Evolutionary conservation across 64 coral and sea anemone species (phyloP).

Genomic region (Dendrophyllia cribrosa): DNA sequence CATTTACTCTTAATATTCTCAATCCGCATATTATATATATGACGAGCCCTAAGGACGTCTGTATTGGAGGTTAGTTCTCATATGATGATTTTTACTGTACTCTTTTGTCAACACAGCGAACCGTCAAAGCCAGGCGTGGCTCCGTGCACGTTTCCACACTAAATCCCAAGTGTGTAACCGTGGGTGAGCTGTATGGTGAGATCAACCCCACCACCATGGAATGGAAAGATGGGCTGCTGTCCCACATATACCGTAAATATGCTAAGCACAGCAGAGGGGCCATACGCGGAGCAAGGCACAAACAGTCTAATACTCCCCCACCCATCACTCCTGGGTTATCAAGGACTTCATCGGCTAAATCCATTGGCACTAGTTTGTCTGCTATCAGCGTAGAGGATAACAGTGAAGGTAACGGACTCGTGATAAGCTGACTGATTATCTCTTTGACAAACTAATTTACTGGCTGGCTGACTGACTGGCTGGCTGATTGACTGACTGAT

Average conservation of each 20-base stretch:
- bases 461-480: no score
- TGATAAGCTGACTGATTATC: no score
- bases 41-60: no score
- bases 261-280: conserved; percentile 66
- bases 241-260: conserved; percentile 73
- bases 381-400: conserved; percentile 36
- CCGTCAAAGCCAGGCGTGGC: conserved; percentile 55
- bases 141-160: conserved; percentile 69
- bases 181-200: conserved; percentile 91
- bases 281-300: conserved; percentile 6
- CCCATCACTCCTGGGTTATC: not conserved
- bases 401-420: conserved; percentile 39
- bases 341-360: conserved; percentile 28
- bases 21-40: no score
- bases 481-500: no score
- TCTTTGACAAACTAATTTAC: no score
- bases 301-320: conserved; percentile 7
- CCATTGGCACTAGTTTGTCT: conserved; percentile 39
- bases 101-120: conserved; percentile 34
- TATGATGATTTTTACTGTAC: no score
- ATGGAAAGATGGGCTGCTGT: conserved; percentile 92
- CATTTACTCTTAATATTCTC: no score
- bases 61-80: no score
- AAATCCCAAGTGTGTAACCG: conserved; percentile 93
- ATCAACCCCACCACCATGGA: conserved; percentile 94